Base-by-base conservation (phyloP, 2,113 vertebrate genomes). In the Sinocyclocheilus maitianheensis region DNA sequence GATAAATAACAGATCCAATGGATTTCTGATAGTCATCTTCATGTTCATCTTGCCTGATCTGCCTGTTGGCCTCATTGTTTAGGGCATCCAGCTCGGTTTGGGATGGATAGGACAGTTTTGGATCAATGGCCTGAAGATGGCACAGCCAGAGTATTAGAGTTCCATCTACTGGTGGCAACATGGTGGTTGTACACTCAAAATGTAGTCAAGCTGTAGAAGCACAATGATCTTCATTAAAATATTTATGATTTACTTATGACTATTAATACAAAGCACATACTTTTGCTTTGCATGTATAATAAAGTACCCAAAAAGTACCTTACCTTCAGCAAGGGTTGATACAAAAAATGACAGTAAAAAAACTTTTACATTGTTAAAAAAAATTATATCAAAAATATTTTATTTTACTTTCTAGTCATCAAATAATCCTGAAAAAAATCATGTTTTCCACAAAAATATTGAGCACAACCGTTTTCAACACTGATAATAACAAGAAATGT, bases 11-110 rank as follows among this genome's bases (percentile, higher is more conserved):
- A 3, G 79, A 84, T 18, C 18, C 40, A 0, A 90, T 3, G 1
- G 92, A 88, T 3, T 81, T 53, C 63, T 90, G 92, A 86, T 93
- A 94, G 88, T 93, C 93, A 5, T 92, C 91, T 16, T 95, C 93
- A 30, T 90, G 82, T 58, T 94, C 94, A 0, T 71, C 71, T 91
- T 91, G 93, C 63, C 34, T 90, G 0, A 22, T 13, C 20, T 85
- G 88, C n/a, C 82, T 90, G 34, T 4, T 22, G 46, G 26, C 78
- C 65, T 91, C 77, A 26, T 16, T 92, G 72, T 87, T 87, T 37
- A 77, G 85, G 62, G 83, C 88, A 8, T 43, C 18, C 5, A 85
- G 81, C 22, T 86, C 89, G 62, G 88, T 88, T 34, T 91, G 40
- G n/a, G 43, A 76, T 0, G 88, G 87, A 34, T 48, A 12, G 48